These are phyloP conservation scores for Micrastur ruficollis DNA, from an alignment of 2,797 vertebrate genomes.

Conservation along the genomic window DNA sequence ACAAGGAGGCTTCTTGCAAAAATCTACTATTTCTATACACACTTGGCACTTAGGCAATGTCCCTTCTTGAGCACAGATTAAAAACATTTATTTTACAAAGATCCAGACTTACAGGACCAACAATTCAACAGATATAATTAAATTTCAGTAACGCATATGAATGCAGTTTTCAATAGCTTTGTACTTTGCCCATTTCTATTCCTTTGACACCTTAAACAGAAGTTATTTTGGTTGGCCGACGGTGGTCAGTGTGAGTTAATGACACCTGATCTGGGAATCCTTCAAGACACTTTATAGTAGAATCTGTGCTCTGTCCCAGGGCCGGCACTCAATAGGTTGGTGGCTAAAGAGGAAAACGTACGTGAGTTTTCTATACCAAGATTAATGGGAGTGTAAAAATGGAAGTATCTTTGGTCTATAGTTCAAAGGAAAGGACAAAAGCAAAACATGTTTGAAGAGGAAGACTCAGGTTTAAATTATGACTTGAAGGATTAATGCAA, in stretches of 20 bases:
- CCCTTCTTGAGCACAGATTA: background rate
- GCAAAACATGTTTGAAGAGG: background rate
- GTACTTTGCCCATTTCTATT: background rate
- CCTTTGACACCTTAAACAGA: background rate
- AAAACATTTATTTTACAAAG: background rate
- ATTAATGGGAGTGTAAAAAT: background rate
- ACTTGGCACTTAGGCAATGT: background rate
- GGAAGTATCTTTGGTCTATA: background rate
- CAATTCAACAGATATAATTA: background rate
- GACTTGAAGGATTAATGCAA: background rate
- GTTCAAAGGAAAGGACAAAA: background rate
- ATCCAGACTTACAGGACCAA: background rate
- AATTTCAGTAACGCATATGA: background rate
- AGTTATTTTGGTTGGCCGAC: background rate
- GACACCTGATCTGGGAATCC: background rate
- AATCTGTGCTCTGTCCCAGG: background rate
- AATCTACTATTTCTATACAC: background rate
- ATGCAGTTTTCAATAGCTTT: background rate
- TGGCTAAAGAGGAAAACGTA: background rate
- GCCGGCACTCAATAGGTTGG: background rate
- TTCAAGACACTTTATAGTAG: background rate
- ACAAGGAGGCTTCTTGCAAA: background rate
- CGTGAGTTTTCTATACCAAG: background rate
- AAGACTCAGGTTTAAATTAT: background rate
- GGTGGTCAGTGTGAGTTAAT: background rate